A percentile compares a stretch with the other conserved stretches of the same genome.
Conservation (phyloP, 2,797 vertebrate species). For the Bovichtus variegatus region DNA sequence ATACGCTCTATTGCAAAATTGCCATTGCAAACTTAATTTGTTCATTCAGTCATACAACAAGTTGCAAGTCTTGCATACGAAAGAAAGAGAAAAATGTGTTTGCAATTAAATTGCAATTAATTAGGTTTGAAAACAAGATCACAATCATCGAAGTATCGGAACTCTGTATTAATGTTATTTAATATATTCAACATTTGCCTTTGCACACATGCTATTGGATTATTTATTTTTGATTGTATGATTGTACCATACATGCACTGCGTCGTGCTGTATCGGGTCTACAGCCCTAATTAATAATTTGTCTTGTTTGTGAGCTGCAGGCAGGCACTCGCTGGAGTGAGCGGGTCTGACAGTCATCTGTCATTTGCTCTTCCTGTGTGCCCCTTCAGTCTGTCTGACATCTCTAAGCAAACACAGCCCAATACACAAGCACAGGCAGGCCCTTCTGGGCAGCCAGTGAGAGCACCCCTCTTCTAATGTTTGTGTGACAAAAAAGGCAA, state of each 20-base stretch:
- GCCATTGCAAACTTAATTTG: background rate
- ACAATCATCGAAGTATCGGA: background rate
- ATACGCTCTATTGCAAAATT: background rate
- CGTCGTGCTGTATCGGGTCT: background rate
- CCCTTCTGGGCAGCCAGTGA: conserved; percentile 81
- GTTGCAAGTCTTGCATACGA: background rate
- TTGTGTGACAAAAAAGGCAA: conserved; percentile 92
- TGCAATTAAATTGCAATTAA: background rate
- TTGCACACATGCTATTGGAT: background rate
- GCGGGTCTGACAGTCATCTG: conserved; percentile 83
- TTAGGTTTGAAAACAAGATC: background rate
- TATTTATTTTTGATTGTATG: no score
- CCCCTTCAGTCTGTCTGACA: conserved; percentile 87
- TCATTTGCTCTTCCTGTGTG: conserved; percentile 87
- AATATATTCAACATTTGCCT: background rate
- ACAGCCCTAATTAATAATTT: conserved; percentile 59
- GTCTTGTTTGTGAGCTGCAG: conserved; percentile 24
- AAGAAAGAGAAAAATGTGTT: background rate
- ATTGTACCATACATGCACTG: background rate
- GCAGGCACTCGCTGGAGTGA: conserved; percentile 11
- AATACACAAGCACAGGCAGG: conserved; percentile 89
- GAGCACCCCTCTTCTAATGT: conserved; percentile 87
- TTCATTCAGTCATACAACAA: background rate
- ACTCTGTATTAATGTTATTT: background rate
- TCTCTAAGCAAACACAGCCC: conserved; percentile 85